phyloP scores from a whole-genome alignment of 1,140 invertebrate species.

The Danaus plexippus region DNA sequence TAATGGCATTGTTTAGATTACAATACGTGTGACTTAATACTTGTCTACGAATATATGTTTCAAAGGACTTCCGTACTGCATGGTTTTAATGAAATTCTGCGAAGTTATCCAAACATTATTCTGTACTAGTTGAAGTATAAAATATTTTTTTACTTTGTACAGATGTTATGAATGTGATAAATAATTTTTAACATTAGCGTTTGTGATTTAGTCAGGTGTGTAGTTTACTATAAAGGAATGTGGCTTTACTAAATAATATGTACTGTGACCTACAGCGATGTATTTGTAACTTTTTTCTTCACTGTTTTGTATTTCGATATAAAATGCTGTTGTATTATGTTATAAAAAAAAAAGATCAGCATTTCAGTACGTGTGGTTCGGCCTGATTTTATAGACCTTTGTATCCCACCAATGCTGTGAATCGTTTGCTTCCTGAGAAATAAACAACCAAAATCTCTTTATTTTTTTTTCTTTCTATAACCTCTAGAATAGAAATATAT shows the following conservation, averaged over 20 bases:
- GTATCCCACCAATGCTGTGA: constrained; percentile 71
- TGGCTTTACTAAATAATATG: constrained; percentile 64
- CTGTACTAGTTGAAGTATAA: constrained; percentile 59
- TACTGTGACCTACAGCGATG: constrained; percentile 48
- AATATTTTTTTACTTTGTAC: constrained; percentile 70
- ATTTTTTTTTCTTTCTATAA: neutral
- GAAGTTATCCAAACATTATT: constrained; percentile 51
- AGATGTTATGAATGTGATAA: constrained; percentile 69
- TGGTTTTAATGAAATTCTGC: constrained; percentile 24
- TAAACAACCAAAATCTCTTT: constrained; percentile 65
- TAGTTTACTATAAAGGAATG: constrained; percentile 57
- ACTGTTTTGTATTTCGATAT: constrained; percentile 65
- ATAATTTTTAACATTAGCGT: constrained; percentile 67
- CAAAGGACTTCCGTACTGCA: constrained; percentile 12
- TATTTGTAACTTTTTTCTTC: constrained; percentile 59
- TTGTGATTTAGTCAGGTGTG: constrained; percentile 66
- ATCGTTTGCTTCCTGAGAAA: constrained; percentile 70
- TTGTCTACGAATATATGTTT: no score
- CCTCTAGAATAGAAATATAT: neutral
- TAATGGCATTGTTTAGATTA: no score
- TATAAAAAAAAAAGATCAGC: constrained; percentile 48
- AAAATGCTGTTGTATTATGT: constrained; percentile 58
- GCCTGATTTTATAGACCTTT: constrained; percentile 62
- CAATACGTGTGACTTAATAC: no score
- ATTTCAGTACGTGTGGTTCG: constrained; percentile 60